These are phyloP conservation scores for Atherinosoma microstoma DNA, from an alignment of 2,797 vertebrate species.

Conservation along the genomic window DNA sequence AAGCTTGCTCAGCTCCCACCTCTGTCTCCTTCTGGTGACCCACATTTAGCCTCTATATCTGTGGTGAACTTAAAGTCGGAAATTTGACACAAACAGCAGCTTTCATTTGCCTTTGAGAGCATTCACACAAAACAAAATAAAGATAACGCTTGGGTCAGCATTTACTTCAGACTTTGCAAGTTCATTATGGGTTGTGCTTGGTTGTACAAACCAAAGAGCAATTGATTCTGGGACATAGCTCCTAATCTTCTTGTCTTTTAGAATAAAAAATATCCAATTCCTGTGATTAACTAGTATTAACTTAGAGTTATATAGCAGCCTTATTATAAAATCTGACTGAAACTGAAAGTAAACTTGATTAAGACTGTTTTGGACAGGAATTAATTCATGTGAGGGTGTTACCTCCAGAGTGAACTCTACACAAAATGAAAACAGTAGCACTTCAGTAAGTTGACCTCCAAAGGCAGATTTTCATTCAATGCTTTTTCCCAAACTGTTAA, in stretches of 20 bases:
- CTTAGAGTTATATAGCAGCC: constrained; percentile 15
- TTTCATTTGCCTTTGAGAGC: constrained; percentile 59
- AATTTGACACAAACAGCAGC: constrained; percentile 56
- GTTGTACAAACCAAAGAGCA: constrained; percentile 34
- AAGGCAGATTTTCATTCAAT: constrained; percentile 53
- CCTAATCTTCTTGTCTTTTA: neutral
- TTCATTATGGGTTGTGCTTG: constrained; percentile 22
- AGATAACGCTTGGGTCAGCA: constrained; percentile 54
- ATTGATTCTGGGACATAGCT: constrained; percentile 18
- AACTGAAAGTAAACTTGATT: constrained; percentile 67
- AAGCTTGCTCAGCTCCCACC: constrained; percentile 65
- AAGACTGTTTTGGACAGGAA: constrained; percentile 50
- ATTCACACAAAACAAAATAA: constrained; percentile 46
- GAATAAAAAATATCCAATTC: constrained; percentile 25
- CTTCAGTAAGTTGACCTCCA: constrained; percentile 61
- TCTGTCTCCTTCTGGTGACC: constrained; percentile 55
- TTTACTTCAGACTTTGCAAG: constrained; percentile 30
- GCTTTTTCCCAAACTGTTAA: constrained; percentile 34
- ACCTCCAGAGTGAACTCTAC: constrained; percentile 58
- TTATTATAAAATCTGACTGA: constrained; percentile 35
- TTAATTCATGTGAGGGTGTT: constrained; percentile 60
- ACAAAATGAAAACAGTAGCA: constrained; percentile 48
- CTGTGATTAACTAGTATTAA: constrained; percentile 4
- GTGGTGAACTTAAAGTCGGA: constrained; percentile 38
- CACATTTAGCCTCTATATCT: constrained; percentile 65